Base-by-base conservation (phyloP, 2,113 vertebrate genomes). In the Semnopithecus entellus region DNA sequence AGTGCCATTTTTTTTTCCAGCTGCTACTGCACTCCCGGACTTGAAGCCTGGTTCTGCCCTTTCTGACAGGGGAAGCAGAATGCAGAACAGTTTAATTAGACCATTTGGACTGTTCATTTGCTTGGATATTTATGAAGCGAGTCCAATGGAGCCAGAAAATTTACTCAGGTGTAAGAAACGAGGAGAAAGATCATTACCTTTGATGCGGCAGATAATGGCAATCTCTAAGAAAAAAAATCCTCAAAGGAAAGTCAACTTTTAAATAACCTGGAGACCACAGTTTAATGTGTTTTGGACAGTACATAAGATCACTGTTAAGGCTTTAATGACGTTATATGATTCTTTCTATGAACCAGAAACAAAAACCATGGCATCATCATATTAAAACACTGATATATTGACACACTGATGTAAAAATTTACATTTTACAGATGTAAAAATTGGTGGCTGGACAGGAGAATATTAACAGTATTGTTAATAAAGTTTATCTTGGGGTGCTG, bases 101-200 rank as follows among this genome's bases (percentile, higher is more conserved):
- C 59, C 20, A n/a, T 70, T 73, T 95, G 59, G 72, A 52, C 55
- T 88, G 43, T 91, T 92, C 72, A 72, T 93, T 92, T 85, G 64
- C 87, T 95, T 66, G 57, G 50, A 6, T 90, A 85, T 92, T 94
- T 96, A 91, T 95, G 80, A 97, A 88, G 86, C 57, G n/a, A 95
- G 88, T 90, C 84, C 72, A 68, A 0, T 32, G 12, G 59, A 96
- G 61, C 17, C 68, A 38, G 73, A 94, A 38, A 97, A 87, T 82
- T 84, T 68, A 97, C 64, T 38, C 81, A 90, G 59, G 70, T 93
- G 10, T 93, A 78, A 96, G 78, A 95, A 94, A 96, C 91, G 73
- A 86, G 8, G 80, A 93, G 32, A 94, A 97, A 90, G 90, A 88
- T 59, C 73, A 90, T 93, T 94, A 84, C 79, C 68, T 96, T 87